These are phyloP conservation scores for Nomada hirtipes DNA, from an alignment of 2,888 invertebrate species.

Conservation along the genomic window DNA sequence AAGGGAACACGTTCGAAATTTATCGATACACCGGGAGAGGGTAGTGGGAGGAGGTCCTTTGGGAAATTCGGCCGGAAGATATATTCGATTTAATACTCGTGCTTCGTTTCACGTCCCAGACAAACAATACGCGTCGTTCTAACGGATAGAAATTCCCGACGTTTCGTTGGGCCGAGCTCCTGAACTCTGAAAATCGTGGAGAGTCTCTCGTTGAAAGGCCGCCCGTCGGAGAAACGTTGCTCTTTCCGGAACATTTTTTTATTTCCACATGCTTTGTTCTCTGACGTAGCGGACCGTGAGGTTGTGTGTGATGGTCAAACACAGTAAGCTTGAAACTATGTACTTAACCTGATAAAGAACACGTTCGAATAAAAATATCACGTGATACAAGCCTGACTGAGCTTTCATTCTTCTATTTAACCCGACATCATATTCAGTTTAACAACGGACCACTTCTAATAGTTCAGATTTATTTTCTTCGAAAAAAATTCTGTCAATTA, in stretches of 20 bases:
- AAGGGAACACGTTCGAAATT: slow-evolving; percentile 15
- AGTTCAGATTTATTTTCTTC: too few relatives aligned
- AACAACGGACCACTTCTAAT: too few relatives aligned
- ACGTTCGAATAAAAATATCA: slow-evolving; percentile 68
- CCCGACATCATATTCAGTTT: not conserved
- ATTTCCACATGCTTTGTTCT: slow-evolving; percentile 11
- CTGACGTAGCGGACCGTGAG: slow-evolving; percentile 46
- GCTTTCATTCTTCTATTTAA: not conserved
- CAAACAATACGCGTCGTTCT: slow-evolving; percentile 32
- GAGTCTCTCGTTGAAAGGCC: slow-evolving; percentile 42
- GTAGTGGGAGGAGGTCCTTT: not conserved
- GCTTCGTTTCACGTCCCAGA: slow-evolving; percentile 30
- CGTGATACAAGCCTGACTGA: slow-evolving; percentile 38
- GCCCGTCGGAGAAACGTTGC: slow-evolving; percentile 6
- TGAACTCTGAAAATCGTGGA: slow-evolving; percentile 46
- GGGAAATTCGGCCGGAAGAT: slow-evolving; percentile 38
- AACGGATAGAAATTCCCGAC: slow-evolving; percentile 11
- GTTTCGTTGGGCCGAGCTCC: slow-evolving; percentile 36
- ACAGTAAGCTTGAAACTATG: slow-evolving; percentile 71
- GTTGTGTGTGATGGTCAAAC: slow-evolving; percentile 67
- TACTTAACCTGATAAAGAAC: slow-evolving; percentile 64
- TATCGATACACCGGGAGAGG: slow-evolving; percentile 17
- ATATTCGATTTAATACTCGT: slow-evolving; percentile 47
- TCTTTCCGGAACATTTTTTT: not conserved
- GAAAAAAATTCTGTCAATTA: too few relatives aligned